Conservation (phyloP, 2,113 vertebrate species). For the Microcebus murinus region DNA sequence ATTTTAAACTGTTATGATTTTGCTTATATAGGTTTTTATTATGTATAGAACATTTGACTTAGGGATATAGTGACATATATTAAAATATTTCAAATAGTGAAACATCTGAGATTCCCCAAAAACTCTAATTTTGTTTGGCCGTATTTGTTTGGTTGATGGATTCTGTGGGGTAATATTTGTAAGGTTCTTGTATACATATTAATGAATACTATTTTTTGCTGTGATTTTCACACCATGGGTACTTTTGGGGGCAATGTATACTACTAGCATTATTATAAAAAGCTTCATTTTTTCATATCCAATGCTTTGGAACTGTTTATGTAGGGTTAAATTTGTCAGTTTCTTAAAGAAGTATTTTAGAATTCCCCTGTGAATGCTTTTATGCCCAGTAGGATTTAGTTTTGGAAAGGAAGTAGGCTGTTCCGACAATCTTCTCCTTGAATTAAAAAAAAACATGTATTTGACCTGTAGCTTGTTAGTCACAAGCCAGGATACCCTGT, state of each 20-base stretch:
- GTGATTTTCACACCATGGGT: background rate
- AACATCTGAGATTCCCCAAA: background rate
- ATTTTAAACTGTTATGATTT: background rate
- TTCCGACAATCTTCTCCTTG: background rate
- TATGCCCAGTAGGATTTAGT: background rate
- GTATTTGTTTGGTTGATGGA: background rate
- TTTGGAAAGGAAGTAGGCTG: background rate
- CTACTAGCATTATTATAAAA: background rate
- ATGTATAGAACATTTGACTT: background rate
- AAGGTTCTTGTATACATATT: background rate
- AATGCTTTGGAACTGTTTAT: background rate
- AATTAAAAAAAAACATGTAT: background rate
- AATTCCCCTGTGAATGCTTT: background rate
- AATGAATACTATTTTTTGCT: background rate
- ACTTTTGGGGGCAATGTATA: background rate
- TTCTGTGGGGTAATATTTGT: background rate
- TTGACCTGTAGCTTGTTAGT: background rate
- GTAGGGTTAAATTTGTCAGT: background rate
- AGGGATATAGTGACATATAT: background rate
- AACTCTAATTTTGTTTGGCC: background rate
- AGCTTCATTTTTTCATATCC: background rate
- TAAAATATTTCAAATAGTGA: conserved; percentile 14
- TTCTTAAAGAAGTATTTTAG: background rate
- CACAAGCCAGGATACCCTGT: background rate
- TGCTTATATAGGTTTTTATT: background rate